Evolutionary conservation across 2,797 vertebrate species (phyloP), one percentile per base, ranked within the genome.

Genomic region (Bradypus variegatus): DNA sequence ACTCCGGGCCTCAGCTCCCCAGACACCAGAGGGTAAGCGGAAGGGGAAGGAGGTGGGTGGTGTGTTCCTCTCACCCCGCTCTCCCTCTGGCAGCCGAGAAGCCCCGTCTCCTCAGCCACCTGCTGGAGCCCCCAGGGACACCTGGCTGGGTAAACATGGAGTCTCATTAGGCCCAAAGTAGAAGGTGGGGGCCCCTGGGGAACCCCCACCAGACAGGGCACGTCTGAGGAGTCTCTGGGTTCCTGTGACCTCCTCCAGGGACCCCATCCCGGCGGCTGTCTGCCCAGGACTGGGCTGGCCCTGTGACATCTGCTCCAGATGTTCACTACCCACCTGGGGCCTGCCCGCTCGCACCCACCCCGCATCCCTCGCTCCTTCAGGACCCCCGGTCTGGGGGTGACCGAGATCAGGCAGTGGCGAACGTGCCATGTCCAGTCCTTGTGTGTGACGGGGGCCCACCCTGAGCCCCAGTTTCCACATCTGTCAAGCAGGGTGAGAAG

Each of bases 121-220:
- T 38, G 67, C 69, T 5, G n/a, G 5, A 38, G 70, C 41, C 36
- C 81, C 45, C 1, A 0, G 85, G 58, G 70, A 62, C 18, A 14
- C 93, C 87, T 15, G 19, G 64, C 60, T 64, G 48, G 58, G 79
- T 91, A 67, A 92, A 79, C 93, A 62, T 8, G 2, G 65, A 41
- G 75, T 41, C 90, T 73, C 6, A 0, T 82, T 53, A 86, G 85
- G 18, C n/a, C 62, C 31, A 11, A 11, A 33, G 27, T 19, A 72
- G 69, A 36, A 12, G 27, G 41, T 45, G 10, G 0, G 16, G 25
- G 75, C n/a, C 50, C 86, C 19, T 6, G 55, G 78, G 92, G 8
- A 8, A 31, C 13, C 14, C 53, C 33, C 3, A 31, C 83, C 88
- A 75, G 45, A 94, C 82, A 38, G n/a, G 53, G 50, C 0, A 0